Conservation (phyloP, 2,113 vertebrate species). For the Cyanistes caeruleus region DNA sequence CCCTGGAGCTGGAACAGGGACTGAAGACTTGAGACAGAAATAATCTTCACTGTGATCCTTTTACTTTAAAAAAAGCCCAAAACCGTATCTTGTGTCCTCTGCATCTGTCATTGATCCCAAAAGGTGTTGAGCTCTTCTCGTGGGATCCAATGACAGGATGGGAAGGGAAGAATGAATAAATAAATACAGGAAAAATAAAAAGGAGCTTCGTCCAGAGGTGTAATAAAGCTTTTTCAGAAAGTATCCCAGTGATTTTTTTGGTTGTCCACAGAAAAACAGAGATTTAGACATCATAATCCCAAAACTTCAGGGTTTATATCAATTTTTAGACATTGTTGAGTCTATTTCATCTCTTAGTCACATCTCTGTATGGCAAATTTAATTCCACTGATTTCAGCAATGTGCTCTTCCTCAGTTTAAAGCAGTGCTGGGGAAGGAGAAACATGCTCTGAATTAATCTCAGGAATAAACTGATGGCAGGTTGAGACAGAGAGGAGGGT, state of each 20-base stretch:
- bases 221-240: not conserved
- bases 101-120: not conserved
- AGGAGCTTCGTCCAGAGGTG: rapidly evolving
- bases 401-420: not conserved
- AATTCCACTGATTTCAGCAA: not conserved
- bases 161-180: not conserved
- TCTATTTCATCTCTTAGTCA: not conserved
- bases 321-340: not conserved
- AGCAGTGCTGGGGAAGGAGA: not conserved
- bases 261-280: not conserved
- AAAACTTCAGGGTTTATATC: not conserved
- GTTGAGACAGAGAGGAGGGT: not conserved
- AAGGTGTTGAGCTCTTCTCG: not conserved
- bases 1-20: not conserved
- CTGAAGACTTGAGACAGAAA: rapidly evolving
- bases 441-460: slow-evolving; percentile 18
- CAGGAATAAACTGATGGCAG: not conserved
- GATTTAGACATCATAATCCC: not conserved
- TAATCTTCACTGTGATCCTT: not conserved
- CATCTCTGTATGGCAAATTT: not conserved
- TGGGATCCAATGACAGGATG: not conserved
- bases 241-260: not conserved
- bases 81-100: not conserved
- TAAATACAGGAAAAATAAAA: not conserved
- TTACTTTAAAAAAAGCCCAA: not conserved